A percentile compares a stretch with the other conserved stretches of the same genome.
phyloP scores from a whole-genome alignment of 1,140 invertebrate species.

The Rhynchophorus ferrugineus region DNA sequence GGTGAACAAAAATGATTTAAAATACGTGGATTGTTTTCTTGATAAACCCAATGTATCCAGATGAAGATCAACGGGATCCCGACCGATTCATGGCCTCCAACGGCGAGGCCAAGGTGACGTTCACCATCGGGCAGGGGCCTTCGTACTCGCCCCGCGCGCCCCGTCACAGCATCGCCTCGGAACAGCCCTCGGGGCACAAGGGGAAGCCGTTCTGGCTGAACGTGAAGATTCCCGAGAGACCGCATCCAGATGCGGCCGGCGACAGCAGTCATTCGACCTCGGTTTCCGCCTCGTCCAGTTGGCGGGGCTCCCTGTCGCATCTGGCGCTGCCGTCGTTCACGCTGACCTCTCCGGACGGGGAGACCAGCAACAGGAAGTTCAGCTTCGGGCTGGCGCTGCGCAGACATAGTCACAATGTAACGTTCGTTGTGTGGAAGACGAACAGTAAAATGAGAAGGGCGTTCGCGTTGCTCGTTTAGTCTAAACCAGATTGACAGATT shows the following conservation, averaged over 20 bases:
- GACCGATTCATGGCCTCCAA: too few relatives aligned
- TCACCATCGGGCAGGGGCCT: background rate
- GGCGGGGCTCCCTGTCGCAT: constrained; percentile 38
- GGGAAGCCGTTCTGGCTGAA: constrained; percentile 42
- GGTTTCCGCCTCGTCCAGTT: constrained; percentile 21
- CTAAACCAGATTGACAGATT: too few relatives aligned
- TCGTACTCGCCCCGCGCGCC: background rate
- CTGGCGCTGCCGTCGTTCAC: constrained; percentile 47
- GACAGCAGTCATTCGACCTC: background rate
- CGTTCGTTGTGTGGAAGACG: constrained; percentile 20
- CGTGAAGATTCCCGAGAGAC: constrained; percentile 41
- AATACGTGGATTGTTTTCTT: too few relatives aligned
- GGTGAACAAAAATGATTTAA: too few relatives aligned
- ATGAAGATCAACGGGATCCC: too few relatives aligned
- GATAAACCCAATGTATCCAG: too few relatives aligned
- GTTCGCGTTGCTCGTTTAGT: background rate
- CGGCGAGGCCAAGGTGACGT: too few relatives aligned
- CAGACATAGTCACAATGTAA: constrained; percentile 50
- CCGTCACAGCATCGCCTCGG: constrained; percentile 29
- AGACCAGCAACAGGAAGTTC: constrained; percentile 43
- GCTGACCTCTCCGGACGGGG: constrained; percentile 42
- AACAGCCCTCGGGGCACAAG: constrained; percentile 12
- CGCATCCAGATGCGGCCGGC: too few relatives aligned
- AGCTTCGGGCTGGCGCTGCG: constrained; percentile 44
- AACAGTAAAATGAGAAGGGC: background rate